Conservation (phyloP, 2,113 vertebrate species). For the Paradoxurus hermaphroditus region DNA sequence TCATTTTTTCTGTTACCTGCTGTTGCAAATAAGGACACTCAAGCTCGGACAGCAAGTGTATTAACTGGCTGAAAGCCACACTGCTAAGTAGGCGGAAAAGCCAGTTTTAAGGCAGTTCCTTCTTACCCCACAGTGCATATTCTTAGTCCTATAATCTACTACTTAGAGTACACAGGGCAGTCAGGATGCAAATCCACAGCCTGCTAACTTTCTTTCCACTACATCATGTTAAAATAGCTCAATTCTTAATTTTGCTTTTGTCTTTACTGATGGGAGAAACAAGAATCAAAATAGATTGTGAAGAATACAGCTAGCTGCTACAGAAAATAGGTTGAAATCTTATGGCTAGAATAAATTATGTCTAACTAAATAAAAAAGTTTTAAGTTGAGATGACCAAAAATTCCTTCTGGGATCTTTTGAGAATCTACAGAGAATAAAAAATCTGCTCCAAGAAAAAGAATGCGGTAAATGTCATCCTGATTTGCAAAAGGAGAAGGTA, state of each 20-base stretch:
- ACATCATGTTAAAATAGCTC: background rate
- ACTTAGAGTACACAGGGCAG: background rate
- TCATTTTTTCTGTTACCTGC: background rate
- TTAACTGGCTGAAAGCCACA: background rate
- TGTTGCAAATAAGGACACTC: background rate
- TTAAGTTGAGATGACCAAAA: background rate
- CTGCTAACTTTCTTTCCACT: background rate
- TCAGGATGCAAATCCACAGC: background rate
- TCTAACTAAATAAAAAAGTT: background rate
- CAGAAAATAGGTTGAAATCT: background rate
- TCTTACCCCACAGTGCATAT: background rate
- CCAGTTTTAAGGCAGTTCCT: background rate
- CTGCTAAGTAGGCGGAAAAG: background rate
- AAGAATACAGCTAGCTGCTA: background rate
- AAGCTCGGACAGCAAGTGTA: background rate
- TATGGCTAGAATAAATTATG: background rate
- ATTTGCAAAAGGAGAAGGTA: background rate
- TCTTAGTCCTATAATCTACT: background rate
- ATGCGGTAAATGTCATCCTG: background rate
- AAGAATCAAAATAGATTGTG: background rate
- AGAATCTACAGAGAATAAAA: conserved; percentile 9
- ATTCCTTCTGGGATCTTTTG: background rate
- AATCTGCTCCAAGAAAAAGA: conserved; percentile 16
- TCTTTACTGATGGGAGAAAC: background rate
- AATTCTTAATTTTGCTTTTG: conserved; percentile 17